Evolutionary conservation across 2,797 vertebrate genomes (phyloP).

Genomic region (Basileuterus tristriatus): DNA sequence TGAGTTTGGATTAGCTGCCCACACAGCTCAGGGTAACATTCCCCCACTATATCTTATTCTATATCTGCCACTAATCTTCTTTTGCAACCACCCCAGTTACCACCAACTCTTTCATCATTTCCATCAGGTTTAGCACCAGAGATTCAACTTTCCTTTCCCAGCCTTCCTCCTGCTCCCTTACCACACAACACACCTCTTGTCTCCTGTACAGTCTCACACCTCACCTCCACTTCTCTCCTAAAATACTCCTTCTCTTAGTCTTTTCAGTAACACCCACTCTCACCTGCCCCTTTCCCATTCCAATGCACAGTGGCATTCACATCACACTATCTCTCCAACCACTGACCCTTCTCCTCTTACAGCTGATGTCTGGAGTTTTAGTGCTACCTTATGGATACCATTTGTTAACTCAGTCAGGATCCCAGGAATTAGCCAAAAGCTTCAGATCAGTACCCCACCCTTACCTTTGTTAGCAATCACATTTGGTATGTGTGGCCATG

Average conservation of each 20-base stretch:
- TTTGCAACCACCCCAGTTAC: neutral
- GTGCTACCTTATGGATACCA: neutral
- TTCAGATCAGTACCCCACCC: neutral
- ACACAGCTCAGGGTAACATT: neutral
- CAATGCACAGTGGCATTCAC: accelerated
- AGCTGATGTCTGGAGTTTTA: neutral
- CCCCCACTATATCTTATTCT: neutral
- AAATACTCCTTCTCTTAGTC: neutral
- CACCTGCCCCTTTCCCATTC: neutral
- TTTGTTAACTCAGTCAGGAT: neutral
- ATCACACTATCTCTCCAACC: neutral
- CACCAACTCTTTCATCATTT: neutral
- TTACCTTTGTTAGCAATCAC: neutral
- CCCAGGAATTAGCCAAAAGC: neutral
- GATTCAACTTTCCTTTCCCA: neutral
- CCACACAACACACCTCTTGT: neutral
- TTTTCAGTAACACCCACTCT: neutral
- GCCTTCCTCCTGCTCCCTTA: neutral
- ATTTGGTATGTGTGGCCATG: neutral
- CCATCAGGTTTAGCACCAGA: neutral
- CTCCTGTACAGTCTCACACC: neutral
- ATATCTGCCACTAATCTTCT: neutral
- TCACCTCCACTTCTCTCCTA: neutral
- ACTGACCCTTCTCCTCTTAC: neutral
- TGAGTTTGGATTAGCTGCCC: neutral